These are phyloP conservation scores for Brachypterus glaber DNA, from an alignment of 2,888 invertebrate species.

Conservation along the genomic window DNA sequence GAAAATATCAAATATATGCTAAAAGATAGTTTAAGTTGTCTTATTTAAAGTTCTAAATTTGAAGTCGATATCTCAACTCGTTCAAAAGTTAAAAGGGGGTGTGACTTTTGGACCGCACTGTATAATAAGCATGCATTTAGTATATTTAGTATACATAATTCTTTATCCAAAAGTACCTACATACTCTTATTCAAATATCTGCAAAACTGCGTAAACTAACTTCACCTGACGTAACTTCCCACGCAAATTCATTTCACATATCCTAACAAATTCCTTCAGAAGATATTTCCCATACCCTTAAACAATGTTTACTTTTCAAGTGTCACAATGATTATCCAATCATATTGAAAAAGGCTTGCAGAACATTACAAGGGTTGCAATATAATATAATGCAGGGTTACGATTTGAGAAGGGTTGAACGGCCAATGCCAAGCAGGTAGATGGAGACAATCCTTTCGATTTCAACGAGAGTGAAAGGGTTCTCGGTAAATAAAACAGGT, in stretches of 20 bases:
- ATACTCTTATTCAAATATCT: no score
- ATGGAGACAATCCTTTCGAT: conserved; percentile 25
- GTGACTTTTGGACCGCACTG: no score
- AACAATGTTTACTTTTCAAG: conserved; percentile 8
- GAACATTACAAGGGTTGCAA: conserved; percentile 17
- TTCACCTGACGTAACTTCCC: conserved; percentile 14
- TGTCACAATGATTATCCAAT: conserved; percentile 16
- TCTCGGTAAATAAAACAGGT: conserved; percentile 12
- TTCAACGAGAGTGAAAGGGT: conserved; percentile 27
- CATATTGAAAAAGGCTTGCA: conserved; percentile 14
- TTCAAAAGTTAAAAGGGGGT: no score
- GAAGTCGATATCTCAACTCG: no score
- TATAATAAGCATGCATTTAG: no score
- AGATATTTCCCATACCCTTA: conserved; percentile 7
- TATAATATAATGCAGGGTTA: no score
- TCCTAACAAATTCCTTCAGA: conserved; percentile 4
- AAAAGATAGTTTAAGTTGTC: no score
- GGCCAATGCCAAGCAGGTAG: conserved; percentile 29
- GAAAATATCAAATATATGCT: no score
- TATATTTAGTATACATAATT: no score
- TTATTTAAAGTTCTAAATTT: no score
- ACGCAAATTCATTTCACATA: conserved; percentile 10
- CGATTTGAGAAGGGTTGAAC: conserved; percentile 29
- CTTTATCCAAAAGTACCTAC: no score
- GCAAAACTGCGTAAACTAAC: background rate